These are phyloP conservation scores for Hepsetus odoe DNA, from an alignment of 2,113 vertebrate genomes.

Conservation along the genomic window DNA sequence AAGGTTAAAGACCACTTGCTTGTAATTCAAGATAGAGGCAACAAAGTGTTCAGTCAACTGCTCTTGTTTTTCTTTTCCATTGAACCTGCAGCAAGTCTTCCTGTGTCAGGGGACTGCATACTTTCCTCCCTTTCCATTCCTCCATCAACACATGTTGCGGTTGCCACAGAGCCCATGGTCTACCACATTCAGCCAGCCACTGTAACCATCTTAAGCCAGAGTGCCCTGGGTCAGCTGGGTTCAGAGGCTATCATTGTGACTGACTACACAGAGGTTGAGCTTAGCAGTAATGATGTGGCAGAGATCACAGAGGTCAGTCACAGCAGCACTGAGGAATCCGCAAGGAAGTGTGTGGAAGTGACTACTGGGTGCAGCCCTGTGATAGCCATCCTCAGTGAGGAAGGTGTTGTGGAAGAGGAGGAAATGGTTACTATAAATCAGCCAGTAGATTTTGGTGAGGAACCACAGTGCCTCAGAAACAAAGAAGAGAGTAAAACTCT, in stretches of 20 bases:
- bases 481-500: background rate
- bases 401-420: slow-evolving; percentile 23
- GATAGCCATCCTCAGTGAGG: slow-evolving; percentile 40
- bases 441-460: background rate
- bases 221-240: slow-evolving; percentile 52
- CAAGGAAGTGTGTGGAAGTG: slow-evolving; percentile 54
- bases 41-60: too few relatives aligned
- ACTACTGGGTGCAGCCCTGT: slow-evolving; percentile 56
- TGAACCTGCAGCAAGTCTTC: slow-evolving; percentile 53
- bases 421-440: slow-evolving; percentile 1
- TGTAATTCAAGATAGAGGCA: too few relatives aligned
- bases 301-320: slow-evolving; percentile 49
- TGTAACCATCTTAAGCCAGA: slow-evolving; percentile 57
- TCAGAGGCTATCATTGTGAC: slow-evolving; percentile 65
- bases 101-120: slow-evolving; percentile 67
- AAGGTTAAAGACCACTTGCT: too few relatives aligned
- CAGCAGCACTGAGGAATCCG: slow-evolving; percentile 38
- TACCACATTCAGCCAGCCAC: slow-evolving; percentile 57
- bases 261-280: slow-evolving; percentile 65
- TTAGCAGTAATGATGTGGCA: slow-evolving; percentile 35
- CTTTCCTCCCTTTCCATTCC: slow-evolving; percentile 72
- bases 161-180: slow-evolving; percentile 47
- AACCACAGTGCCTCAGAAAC: background rate
- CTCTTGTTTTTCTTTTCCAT: background rate
- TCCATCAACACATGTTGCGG: slow-evolving; percentile 63